Evolutionary conservation across 2,113 vertebrate genomes (phyloP).

Genomic region (Pandion haliaetus): DNA sequence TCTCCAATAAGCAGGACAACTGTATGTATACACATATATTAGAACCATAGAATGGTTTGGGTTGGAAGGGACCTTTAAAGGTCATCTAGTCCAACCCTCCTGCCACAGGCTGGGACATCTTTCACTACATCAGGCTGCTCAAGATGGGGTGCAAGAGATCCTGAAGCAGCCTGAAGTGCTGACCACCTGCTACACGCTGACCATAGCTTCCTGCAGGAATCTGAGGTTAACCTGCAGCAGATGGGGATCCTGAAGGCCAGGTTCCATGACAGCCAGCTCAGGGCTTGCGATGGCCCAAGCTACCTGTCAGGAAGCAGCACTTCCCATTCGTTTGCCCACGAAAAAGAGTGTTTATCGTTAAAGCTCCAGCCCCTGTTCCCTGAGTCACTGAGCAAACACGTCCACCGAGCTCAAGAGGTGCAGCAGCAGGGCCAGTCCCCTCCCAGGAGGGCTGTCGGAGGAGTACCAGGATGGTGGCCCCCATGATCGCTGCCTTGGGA

Average conservation of each 20-base stretch:
- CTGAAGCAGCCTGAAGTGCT: too few species aligned
- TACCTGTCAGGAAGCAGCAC: neutral
- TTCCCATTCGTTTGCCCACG: neutral
- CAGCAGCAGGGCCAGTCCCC: neutral
- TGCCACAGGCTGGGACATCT: too few species aligned
- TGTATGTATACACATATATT: neutral
- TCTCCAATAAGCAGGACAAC: neutral
- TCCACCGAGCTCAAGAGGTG: neutral
- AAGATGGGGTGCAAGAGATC: too few species aligned
- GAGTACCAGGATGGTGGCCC: accelerated
- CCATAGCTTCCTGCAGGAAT: too few species aligned
- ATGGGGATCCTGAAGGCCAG: too few species aligned
- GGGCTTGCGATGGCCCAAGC: too few species aligned
- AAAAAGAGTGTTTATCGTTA: neutral
- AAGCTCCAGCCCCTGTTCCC: neutral
- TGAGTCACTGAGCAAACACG: neutral
- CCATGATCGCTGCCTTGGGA: accelerated
- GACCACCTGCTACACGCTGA: too few species aligned
- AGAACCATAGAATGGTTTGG: neutral
- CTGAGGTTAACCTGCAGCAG: too few species aligned
- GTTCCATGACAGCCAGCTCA: too few species aligned
- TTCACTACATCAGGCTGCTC: too few species aligned
- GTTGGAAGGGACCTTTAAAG: too few species aligned
- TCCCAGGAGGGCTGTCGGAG: neutral
- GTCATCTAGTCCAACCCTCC: too few species aligned